Evolutionary conservation across 2,888 invertebrate genomes (phyloP).

Genomic region (Gibbula magus): DNA sequence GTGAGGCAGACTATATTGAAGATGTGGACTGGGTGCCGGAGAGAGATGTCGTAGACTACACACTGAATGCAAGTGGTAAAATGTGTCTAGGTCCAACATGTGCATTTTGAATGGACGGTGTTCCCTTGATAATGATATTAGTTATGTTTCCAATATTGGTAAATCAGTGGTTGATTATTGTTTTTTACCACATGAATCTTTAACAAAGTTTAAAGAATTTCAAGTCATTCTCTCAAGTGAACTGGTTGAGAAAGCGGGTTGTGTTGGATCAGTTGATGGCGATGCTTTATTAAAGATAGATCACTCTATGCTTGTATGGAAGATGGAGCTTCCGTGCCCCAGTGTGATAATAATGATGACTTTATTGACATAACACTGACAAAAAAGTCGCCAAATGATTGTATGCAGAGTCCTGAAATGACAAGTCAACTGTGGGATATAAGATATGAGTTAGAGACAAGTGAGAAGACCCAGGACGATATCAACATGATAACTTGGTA

Average conservation of each 20-base stretch:
- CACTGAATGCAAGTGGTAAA: no score
- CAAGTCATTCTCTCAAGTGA: no score
- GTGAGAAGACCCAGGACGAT: background rate
- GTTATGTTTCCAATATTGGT: conserved; percentile 14
- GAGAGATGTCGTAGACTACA: no score
- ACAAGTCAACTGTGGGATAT: no score
- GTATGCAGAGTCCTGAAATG: no score
- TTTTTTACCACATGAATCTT: background rate
- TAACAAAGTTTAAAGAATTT: background rate
- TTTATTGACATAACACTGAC: no score
- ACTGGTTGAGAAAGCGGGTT: no score
- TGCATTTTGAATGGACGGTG: conserved; percentile 25
- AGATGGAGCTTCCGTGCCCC: background rate
- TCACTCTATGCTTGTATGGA: background rate
- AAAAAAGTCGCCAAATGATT: no score
- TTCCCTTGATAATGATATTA: background rate
- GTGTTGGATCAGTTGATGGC: no score
- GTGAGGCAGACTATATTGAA: background rate
- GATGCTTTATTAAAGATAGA: no score
- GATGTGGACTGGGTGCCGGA: background rate
- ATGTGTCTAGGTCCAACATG: background rate
- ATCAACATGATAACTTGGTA: background rate
- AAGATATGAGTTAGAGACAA: background rate
- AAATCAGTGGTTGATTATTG: conserved; percentile 20
- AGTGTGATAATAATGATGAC: no score